A percentile compares a stretch with the other conserved stretches of the same genome.
These are phyloP conservation scores for Zophobas morio DNA, from an alignment of 1,140 invertebrate species.

Conservation along the genomic window DNA sequence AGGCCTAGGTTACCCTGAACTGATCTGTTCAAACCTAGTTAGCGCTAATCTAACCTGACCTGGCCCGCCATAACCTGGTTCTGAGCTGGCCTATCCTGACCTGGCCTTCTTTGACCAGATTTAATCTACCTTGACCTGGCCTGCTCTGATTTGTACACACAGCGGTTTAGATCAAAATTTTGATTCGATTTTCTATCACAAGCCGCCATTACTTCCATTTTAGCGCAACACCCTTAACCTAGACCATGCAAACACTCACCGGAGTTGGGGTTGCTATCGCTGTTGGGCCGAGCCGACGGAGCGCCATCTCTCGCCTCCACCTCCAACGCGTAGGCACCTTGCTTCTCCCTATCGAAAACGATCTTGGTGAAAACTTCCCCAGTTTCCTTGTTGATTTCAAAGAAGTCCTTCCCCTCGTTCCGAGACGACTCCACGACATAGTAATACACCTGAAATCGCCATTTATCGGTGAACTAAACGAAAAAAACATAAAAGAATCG, in stretches of 20 bases:
- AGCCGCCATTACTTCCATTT: too few species aligned
- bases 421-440: constrained; percentile 91
- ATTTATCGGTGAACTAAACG: too few species aligned
- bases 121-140: too few species aligned
- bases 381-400: constrained; percentile 93
- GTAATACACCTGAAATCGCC: constrained; percentile 82
- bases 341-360: constrained; percentile 95
- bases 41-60: too few species aligned
- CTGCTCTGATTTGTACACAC: too few species aligned
- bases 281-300: constrained; percentile 92
- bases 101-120: too few species aligned
- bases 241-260: constrained; percentile 74
- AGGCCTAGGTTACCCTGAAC: too few species aligned
- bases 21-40: too few species aligned
- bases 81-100: too few species aligned
- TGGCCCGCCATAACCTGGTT: too few species aligned
- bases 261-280: constrained; percentile 91
- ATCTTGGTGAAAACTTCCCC: constrained; percentile 95
- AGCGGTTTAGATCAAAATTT: too few species aligned
- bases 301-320: constrained; percentile 94
- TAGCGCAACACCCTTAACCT: neutral
- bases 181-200: too few species aligned
- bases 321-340: constrained; percentile 93
- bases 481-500: neutral
- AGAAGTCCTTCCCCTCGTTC: constrained; percentile 94